phyloP scores from a whole-genome alignment of 2,113 vertebrate genomes.

The Solea senegalensis region DNA sequence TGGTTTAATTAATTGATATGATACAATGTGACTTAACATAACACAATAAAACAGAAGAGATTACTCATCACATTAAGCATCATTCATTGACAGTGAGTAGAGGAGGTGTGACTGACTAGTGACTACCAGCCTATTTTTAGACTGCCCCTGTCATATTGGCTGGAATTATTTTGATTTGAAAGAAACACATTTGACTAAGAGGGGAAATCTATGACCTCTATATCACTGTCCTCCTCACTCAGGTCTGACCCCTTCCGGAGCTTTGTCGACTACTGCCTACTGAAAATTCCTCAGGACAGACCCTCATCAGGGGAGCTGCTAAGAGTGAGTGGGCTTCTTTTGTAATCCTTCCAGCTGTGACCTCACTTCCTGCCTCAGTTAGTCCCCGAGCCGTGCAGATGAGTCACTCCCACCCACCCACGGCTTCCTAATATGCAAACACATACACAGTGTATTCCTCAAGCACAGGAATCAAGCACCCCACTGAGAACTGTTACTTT shows the following conservation, averaged over 20 bases:
- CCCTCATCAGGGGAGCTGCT: constrained; percentile 93
- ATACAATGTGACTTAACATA: constrained; percentile 1
- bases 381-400: constrained; percentile 56
- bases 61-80: constrained; percentile 33
- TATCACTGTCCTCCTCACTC: constrained; percentile 30
- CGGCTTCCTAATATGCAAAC: constrained; percentile 45
- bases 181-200: neutral
- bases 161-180: neutral
- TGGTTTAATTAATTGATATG: constrained; percentile 44
- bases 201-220: constrained; percentile 13
- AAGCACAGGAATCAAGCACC: constrained; percentile 38
- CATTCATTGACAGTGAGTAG: neutral
- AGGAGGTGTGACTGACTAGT: neutral
- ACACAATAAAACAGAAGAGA: constrained; percentile 3
- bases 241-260: constrained; percentile 96
- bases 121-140: neutral
- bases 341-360: constrained; percentile 61
- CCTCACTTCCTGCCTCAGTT: constrained; percentile 75
- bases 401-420: constrained; percentile 70
- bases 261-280: constrained; percentile 99
- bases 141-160: neutral
- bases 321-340: constrained; percentile 85
- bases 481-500: constrained; percentile 31
- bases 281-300: constrained; percentile 99
- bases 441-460: constrained; percentile 41